These are phyloP conservation scores for Mallateleia sp. DNA, from an alignment of 2,888 invertebrate genomes.

Conservation along the genomic window DNA sequence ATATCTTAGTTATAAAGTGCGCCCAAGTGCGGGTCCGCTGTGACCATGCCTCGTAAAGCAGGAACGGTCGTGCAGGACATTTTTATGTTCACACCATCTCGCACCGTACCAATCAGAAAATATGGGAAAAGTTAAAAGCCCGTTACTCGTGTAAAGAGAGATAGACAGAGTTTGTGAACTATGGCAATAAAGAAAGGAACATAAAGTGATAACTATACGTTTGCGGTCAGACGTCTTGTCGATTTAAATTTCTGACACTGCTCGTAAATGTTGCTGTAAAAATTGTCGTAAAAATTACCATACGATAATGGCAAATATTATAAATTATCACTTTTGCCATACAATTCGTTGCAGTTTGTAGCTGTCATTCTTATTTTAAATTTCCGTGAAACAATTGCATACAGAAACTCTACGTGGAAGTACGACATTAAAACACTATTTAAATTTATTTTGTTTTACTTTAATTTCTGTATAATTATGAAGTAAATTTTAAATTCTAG, in stretches of 20 bases:
- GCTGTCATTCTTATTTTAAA: no score
- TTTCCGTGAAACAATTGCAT: no score
- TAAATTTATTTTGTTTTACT: no score
- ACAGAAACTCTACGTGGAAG: no score
- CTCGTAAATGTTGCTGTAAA: constrained; percentile 40
- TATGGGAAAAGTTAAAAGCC: constrained; percentile 82
- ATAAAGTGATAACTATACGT: constrained; percentile 62
- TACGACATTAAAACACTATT: no score
- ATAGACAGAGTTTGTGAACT: constrained; percentile 77
- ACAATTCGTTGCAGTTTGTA: no score
- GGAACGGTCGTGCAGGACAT: constrained; percentile 69
- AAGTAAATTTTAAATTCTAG: no score
- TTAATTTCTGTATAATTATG: no score
- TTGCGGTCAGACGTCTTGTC: constrained; percentile 63
- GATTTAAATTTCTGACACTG: constrained; percentile 63
- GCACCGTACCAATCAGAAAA: constrained; percentile 80
- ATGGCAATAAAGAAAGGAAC: constrained; percentile 72
- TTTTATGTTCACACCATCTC: constrained; percentile 73
- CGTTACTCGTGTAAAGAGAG: constrained; percentile 67
- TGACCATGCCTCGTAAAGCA: constrained; percentile 71
- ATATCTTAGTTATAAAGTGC: constrained; percentile 68
- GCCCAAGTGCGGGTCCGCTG: constrained; percentile 27
- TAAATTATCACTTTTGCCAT: no score
- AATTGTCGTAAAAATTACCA: no score
- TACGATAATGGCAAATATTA: no score